These are phyloP conservation scores for Xylota sylvarum DNA, from an alignment of 2,888 invertebrate genomes.

Conservation along the genomic window DNA sequence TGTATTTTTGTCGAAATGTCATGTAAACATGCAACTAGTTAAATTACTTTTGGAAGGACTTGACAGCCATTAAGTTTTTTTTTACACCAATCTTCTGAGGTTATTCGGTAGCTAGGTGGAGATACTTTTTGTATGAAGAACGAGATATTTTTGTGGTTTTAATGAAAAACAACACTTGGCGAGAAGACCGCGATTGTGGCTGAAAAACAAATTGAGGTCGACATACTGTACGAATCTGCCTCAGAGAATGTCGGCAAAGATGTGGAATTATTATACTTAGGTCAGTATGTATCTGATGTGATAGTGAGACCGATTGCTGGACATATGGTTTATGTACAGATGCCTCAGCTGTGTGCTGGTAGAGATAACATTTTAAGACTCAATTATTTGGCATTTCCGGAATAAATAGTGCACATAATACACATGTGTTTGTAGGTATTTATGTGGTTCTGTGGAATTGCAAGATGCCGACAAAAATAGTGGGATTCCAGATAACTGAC, in stretches of 20 bases:
- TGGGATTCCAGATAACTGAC: no score
- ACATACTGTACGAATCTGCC: neutral
- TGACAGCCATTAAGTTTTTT: neutral
- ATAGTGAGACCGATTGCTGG: no score
- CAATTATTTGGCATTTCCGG: no score
- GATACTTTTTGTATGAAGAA: neutral
- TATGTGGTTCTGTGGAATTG: no score
- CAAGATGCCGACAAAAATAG: no score
- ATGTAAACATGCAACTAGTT: neutral
- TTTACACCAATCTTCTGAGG: neutral
- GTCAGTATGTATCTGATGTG: neutral
- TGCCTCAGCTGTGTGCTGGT: no score
- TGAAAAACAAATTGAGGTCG: neutral
- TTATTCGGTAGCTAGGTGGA: neutral
- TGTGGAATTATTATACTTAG: neutral
- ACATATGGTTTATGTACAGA: no score
- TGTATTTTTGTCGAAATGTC: neutral
- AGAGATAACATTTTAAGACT: no score
- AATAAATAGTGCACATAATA: no score
- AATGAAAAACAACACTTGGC: neutral
- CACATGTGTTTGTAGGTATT: no score
- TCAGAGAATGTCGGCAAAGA: neutral
- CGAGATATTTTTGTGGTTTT: neutral
- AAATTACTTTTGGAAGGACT: neutral
- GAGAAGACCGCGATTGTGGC: neutral